phyloP scores from a whole-genome alignment of 2,797 vertebrate species.

The Ambastaia sidthimunki region DNA sequence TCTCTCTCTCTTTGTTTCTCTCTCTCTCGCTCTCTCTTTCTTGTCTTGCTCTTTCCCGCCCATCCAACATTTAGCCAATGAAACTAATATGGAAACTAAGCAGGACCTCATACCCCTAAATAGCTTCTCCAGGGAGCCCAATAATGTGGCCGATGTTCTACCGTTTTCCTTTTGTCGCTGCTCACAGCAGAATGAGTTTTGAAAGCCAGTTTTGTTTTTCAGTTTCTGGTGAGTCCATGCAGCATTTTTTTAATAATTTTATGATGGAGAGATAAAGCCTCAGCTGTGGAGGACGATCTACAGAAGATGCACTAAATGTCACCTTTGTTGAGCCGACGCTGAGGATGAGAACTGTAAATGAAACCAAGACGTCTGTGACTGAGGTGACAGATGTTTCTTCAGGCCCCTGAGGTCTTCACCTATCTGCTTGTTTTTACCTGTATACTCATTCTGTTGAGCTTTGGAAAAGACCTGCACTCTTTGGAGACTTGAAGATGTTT shows the following conservation, averaged over 20 bases:
- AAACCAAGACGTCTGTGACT: not conserved
- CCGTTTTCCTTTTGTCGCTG: constrained; percentile 35
- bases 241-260: not conserved
- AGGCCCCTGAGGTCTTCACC: not conserved
- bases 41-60: constrained; percentile 34
- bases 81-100: constrained; percentile 60
- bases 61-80: constrained; percentile 50
- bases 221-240: not conserved
- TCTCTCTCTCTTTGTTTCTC: constrained; percentile 9
- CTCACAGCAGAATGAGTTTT: constrained; percentile 16
- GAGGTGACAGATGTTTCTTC: not conserved
- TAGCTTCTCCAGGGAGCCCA: constrained; percentile 63
- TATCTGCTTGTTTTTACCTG: not conserved
- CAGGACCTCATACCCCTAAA: constrained; percentile 61
- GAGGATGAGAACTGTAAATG: not conserved
- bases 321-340: constrained; percentile 3
- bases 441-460: not conserved
- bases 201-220: constrained; percentile 15
- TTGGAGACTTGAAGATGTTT: constrained; percentile 10
- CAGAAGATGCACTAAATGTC: not conserved
- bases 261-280: constrained; percentile 3
- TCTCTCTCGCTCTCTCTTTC: not conserved
- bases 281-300: constrained; percentile 1
- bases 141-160: constrained; percentile 29
- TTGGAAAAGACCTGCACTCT: not conserved